phyloP scores from a whole-genome alignment of 2,113 vertebrate genomes.

The Peromyscus maniculatus region DNA sequence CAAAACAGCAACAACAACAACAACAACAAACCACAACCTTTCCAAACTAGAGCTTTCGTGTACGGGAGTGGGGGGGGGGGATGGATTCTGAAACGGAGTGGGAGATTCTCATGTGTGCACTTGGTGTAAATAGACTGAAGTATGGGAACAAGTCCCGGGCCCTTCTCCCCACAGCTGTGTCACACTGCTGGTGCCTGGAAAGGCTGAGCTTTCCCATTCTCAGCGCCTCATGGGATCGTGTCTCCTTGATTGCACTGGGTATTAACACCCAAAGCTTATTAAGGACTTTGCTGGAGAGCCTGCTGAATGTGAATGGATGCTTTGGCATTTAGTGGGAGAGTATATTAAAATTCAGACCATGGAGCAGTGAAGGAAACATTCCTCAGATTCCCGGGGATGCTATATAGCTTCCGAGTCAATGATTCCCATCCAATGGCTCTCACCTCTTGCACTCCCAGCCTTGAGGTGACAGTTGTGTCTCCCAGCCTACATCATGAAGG shows the following conservation, averaged over 20 bases:
- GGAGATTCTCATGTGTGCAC: neutral
- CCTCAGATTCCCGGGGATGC: neutral
- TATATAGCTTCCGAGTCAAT: neutral
- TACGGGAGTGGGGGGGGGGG: neutral
- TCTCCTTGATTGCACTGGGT: slow-evolving; percentile 61
- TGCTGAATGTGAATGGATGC: neutral
- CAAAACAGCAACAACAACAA: too few species aligned
- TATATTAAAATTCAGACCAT: neutral
- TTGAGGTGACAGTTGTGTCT: neutral
- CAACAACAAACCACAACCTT: neutral
- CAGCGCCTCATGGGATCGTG: neutral
- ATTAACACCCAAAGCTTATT: slow-evolving; percentile 67
- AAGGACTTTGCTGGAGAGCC: slow-evolving; percentile 47
- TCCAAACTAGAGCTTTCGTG: too few species aligned
- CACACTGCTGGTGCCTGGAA: neutral
- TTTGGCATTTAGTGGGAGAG: neutral
- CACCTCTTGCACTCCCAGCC: neutral
- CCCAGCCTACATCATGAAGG: neutral
- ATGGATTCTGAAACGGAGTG: neutral
- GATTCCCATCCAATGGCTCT: neutral
- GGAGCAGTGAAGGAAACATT: neutral
- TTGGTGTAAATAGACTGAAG: neutral
- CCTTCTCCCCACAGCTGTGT: neutral
- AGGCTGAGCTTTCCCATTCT: neutral
- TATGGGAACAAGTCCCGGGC: neutral